A percentile compares a stretch with the other conserved stretches of the same genome.
Conservation (phyloP, 2,888 invertebrate species). For the Lagria hirta region DNA sequence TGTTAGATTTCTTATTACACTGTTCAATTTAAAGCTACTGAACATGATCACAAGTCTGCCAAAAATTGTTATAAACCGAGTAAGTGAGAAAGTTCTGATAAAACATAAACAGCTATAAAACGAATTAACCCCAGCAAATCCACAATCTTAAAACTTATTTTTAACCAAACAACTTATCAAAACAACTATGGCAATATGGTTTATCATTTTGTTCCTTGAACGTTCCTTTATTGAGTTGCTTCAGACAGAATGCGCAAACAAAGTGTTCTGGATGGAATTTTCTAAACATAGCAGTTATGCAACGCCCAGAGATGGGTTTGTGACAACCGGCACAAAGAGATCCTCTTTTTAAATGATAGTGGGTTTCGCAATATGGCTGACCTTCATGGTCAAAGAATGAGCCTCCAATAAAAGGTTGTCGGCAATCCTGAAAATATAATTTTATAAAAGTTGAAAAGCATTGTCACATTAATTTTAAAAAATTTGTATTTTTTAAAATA, state of each 20-base stretch:
- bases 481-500: too few species aligned
- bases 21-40: too few species aligned
- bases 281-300: constrained; percentile 98
- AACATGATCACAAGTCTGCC: too few species aligned
- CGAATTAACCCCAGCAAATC: too few species aligned
- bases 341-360: constrained; percentile 96
- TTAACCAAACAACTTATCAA: constrained; percentile 94
- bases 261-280: constrained; percentile 99
- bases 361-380: constrained; percentile 97
- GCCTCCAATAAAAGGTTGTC: constrained; percentile 94
- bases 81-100: too few species aligned
- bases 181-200: constrained; percentile 97
- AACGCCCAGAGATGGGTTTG: constrained; percentile 95
- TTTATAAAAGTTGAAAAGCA: too few species aligned
- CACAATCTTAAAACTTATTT: too few species aligned
- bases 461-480: too few species aligned
- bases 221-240: constrained; percentile 97
- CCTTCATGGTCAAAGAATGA: constrained; percentile 99
- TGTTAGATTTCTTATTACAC: too few species aligned
- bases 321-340: constrained; percentile 97
- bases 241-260: constrained; percentile 98
- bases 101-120: too few species aligned
- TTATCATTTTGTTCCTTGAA: constrained; percentile 99
- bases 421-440: constrained; percentile 83
- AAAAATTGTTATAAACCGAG: too few species aligned